Evolutionary conservation across 2,113 vertebrate species (phyloP).

Genomic region (Hippocampus zosterae): DNA sequence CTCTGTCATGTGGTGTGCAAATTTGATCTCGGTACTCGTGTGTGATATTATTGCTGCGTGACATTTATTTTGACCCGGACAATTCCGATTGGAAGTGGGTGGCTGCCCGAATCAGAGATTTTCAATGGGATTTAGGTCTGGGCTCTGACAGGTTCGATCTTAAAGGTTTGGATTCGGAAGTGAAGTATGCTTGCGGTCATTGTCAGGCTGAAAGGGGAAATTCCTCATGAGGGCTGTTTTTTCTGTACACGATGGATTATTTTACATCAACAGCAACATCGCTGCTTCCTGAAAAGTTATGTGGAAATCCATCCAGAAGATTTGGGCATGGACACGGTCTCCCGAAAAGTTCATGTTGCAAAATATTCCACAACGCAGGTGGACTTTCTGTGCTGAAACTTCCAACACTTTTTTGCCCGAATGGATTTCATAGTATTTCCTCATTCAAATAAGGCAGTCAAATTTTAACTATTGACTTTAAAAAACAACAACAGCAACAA

Average conservation of each 20-base stretch:
- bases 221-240: not conserved
- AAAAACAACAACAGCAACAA: not conserved
- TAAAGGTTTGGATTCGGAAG: not conserved
- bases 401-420: not conserved
- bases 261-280: not conserved
- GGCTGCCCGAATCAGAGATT: not conserved
- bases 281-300: not conserved
- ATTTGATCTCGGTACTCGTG: not conserved
- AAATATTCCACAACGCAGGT: not conserved
- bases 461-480: too few relatives aligned
- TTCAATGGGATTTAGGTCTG: not conserved
- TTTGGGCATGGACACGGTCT: not conserved
- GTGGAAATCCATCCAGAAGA: not conserved
- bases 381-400: not conserved
- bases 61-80: constrained; percentile 22
- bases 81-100: not conserved
- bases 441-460: too few relatives aligned
- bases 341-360: not conserved
- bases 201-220: too few relatives aligned
- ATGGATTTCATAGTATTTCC: too few relatives aligned
- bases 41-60: not conserved
- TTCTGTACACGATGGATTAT: not conserved
- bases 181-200: not conserved
- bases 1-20: constrained; percentile 20
- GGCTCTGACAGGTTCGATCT: not conserved